Conservation (phyloP, 1,140 invertebrate genomes). For the Pemphigus obesinymphae region DNA sequence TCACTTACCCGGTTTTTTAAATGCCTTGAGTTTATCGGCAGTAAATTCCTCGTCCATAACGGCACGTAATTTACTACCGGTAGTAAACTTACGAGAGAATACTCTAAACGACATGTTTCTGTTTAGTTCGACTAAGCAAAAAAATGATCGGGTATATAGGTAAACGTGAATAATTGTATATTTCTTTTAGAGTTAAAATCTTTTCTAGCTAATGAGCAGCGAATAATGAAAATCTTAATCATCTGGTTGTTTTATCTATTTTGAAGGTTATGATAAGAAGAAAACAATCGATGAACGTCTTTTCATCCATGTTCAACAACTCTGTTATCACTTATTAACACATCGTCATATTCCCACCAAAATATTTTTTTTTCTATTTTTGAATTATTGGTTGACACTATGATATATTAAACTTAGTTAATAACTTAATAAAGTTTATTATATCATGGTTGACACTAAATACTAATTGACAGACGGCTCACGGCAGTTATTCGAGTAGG, state of each 20-base stretch:
- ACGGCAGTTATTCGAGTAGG: too few relatives aligned
- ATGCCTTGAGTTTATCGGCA: not conserved
- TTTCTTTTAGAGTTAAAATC: not conserved
- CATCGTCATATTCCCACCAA: not conserved
- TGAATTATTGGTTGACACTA: too few relatives aligned
- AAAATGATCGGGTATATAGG: not conserved
- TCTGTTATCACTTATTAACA: too few relatives aligned
- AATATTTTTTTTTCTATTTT: too few relatives aligned
- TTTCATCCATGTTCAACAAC: not conserved
- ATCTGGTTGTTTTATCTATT: not conserved
- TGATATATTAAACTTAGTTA: too few relatives aligned
- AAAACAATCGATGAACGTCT: not conserved
- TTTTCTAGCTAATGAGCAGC: not conserved
- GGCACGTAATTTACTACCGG: slow-evolving; percentile 12
- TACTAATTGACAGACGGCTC: too few relatives aligned
- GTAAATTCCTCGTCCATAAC: slow-evolving; percentile 4
- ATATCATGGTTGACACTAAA: too few relatives aligned
- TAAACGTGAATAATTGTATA: too few relatives aligned
- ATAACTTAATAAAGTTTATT: too few relatives aligned
- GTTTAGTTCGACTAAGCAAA: not conserved
- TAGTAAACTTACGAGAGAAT: not conserved
- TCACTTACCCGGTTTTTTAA: not conserved
- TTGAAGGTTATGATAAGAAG: slow-evolving; percentile 32
- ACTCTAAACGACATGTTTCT: not conserved
- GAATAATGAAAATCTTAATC: not conserved